These are phyloP conservation scores for Spheniscus humboldti DNA, from an alignment of 2,797 vertebrate genomes.

Conservation along the genomic window DNA sequence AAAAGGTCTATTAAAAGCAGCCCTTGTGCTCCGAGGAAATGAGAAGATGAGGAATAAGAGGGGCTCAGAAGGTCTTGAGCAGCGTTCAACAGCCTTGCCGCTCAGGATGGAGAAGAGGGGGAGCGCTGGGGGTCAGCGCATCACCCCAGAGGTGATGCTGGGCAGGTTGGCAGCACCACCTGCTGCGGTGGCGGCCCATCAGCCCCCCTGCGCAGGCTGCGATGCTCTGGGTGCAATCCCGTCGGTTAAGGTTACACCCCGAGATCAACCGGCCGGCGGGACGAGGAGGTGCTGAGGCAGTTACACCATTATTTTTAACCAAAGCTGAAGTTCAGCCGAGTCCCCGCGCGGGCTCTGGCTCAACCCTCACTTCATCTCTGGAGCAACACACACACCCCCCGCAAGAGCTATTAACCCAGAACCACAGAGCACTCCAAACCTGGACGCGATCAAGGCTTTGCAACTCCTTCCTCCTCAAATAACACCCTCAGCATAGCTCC, in stretches of 20 bases:
- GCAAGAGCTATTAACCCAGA: background rate
- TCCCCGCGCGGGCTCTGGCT: background rate
- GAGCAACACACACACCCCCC: fast-evolving
- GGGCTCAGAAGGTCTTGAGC: background rate
- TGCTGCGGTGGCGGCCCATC: background rate
- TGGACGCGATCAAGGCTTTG: background rate
- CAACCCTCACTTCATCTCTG: background rate
- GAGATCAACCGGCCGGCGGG: fast-evolving
- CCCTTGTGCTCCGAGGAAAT: fast-evolving
- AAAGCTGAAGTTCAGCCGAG: background rate
- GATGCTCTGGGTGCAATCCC: background rate
- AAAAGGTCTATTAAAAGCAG: background rate
- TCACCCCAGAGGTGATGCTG: background rate
- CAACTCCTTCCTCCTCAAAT: background rate
- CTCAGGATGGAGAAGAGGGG: fast-evolving
- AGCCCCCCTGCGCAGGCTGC: background rate
- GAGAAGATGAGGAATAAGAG: background rate
- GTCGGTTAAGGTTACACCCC: background rate
- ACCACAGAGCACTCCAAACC: too few species aligned
- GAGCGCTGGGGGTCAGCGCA: fast-evolving
- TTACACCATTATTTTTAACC: background rate
- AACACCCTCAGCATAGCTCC: background rate
- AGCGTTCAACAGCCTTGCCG: background rate
- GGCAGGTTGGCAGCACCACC: background rate
- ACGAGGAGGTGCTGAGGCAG: background rate